These are phyloP conservation scores for Apodemia duryi DNA, from an alignment of 2,888 invertebrate species.

Conservation along the genomic window DNA sequence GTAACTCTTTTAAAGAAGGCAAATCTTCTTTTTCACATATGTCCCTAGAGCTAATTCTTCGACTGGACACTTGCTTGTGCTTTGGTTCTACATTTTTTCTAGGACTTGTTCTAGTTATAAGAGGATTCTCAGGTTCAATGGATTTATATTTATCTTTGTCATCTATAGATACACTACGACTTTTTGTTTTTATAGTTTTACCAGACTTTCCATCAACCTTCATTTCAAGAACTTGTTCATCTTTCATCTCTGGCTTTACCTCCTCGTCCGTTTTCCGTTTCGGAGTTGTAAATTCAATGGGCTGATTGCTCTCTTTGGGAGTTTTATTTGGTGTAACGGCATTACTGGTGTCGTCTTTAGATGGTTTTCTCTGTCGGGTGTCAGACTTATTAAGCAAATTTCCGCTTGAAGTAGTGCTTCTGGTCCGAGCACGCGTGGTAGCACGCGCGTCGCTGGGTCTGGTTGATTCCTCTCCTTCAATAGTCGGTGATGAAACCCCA, in stretches of 20 bases:
- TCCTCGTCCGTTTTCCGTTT: conserved; percentile 82
- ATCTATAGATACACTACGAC: conserved; percentile 51
- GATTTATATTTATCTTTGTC: conserved; percentile 46
- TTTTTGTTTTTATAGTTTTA: conserved; percentile 37
- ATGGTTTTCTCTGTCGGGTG: conserved; percentile 72
- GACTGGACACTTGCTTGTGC: conserved; percentile 46
- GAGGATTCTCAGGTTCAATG: conserved; percentile 32
- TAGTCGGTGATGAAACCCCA: conserved; percentile 84
- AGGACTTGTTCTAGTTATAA: conserved; percentile 44
- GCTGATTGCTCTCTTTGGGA: conserved; percentile 79
- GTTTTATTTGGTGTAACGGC: conserved; percentile 64
- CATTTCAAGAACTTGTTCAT: conserved; percentile 48
- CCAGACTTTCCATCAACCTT: conserved; percentile 48
- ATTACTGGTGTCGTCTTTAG: conserved; percentile 57
- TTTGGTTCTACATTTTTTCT: conserved; percentile 48
- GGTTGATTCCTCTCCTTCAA: conserved; percentile 87
- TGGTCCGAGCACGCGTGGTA: conserved; percentile 82
- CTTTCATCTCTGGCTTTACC: conserved; percentile 65
- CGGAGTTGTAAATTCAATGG: conserved; percentile 80
- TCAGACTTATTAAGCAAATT: conserved; percentile 81
- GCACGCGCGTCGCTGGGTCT: conserved; percentile 65
- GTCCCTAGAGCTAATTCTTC: conserved; percentile 43
- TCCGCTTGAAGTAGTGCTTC: conserved; percentile 84
- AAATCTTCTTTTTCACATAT: conserved; percentile 34
- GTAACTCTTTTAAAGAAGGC: conserved; percentile 29